Evolutionary conservation across 2,888 invertebrate species (phyloP).

Genomic region (Cephus pulcher): DNA sequence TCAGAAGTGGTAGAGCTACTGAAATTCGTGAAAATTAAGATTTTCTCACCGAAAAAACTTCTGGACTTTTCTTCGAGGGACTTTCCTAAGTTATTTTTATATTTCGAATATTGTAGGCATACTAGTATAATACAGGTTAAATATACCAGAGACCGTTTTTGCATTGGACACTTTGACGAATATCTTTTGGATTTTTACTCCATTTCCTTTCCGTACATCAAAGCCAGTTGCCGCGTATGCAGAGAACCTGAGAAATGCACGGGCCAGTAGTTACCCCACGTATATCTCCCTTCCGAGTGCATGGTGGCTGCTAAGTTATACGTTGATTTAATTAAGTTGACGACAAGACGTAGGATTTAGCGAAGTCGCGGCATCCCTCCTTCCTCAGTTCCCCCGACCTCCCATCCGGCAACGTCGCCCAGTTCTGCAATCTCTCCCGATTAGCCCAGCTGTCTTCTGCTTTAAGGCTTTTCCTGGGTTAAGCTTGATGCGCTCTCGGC

Average conservation of each 20-base stretch:
- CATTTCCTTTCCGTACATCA: background rate
- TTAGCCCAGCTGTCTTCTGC: slow-evolving; percentile 15
- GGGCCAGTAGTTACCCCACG: slow-evolving; percentile 2
- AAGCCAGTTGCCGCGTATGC: slow-evolving; percentile 11
- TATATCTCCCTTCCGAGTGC: background rate
- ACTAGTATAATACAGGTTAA: background rate
- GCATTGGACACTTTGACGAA: background rate
- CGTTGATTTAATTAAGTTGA: slow-evolving; percentile 42
- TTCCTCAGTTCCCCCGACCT: background rate
- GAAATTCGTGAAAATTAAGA: background rate
- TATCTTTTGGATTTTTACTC: background rate
- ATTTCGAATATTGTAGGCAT: background rate
- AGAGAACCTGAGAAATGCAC: slow-evolving; percentile 1
- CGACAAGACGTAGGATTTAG: slow-evolving; percentile 31
- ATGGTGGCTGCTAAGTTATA: slow-evolving; percentile 15
- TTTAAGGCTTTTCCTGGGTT: background rate
- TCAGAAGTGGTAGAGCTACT: background rate
- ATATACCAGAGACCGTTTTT: background rate
- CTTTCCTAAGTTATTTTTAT: background rate
- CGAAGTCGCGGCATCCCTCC: slow-evolving; percentile 19
- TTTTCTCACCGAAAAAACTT: background rate
- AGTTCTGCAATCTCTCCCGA: slow-evolving; percentile 24
- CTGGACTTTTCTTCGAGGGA: background rate
- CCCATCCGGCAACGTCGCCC: slow-evolving; percentile 2
- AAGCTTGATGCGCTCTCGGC: background rate